These are phyloP conservation scores for Meta bourneti DNA, from an alignment of 2,888 invertebrate genomes.

Conservation along the genomic window DNA sequence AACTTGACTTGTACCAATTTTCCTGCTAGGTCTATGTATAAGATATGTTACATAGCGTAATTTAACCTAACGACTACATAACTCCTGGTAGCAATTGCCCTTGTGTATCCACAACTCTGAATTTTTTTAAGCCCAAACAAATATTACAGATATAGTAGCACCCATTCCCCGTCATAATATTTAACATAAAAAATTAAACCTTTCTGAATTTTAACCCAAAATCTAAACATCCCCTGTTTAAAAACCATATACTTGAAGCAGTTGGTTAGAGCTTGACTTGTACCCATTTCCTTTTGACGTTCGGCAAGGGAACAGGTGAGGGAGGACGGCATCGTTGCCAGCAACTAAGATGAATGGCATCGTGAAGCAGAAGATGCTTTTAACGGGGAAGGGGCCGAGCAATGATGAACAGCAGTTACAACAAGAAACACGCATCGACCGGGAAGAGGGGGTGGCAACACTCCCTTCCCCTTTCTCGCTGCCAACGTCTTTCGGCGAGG, in stretches of 20 bases:
- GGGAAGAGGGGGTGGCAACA: not conserved
- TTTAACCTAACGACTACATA: too few relatives aligned
- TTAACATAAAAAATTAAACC: too few relatives aligned
- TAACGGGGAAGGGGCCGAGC: constrained; percentile 3
- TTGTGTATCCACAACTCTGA: too few relatives aligned
- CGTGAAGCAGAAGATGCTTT: constrained; percentile 51
- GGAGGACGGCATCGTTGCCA: constrained; percentile 1
- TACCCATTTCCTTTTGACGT: not conserved
- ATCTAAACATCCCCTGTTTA: too few relatives aligned
- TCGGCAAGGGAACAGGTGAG: not conserved
- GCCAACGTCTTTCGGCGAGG: not conserved
- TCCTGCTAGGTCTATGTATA: too few relatives aligned
- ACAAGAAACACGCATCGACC: constrained; percentile 33
- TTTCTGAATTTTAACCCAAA: too few relatives aligned
- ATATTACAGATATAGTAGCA: too few relatives aligned
- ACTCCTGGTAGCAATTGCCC: too few relatives aligned
- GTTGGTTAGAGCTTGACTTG: constrained; percentile 11
- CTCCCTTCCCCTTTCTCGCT: not conserved
- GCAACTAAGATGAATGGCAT: constrained; percentile 54
- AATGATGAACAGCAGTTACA: constrained; percentile 59
- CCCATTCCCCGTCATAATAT: too few relatives aligned
- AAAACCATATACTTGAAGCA: not conserved
- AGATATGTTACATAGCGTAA: too few relatives aligned
- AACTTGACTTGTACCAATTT: too few relatives aligned
- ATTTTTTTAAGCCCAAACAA: too few relatives aligned